Evolutionary conservation across 2,113 vertebrate species (phyloP).

Genomic region (Sinocyclocheilus anshuiensis): DNA sequence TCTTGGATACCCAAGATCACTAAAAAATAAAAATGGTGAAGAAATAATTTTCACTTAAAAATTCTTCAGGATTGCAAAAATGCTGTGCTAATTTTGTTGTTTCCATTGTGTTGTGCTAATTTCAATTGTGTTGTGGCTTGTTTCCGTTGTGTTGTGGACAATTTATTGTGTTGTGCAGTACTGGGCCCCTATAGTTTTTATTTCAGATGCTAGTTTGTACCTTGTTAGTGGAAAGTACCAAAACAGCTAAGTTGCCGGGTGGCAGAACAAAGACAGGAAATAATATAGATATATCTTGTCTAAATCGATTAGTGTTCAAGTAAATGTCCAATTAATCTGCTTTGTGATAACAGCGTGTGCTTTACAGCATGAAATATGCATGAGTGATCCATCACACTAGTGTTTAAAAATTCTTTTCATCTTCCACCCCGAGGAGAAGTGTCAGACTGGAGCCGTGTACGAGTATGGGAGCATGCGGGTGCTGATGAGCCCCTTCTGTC

Average conservation of each 20-base stretch:
- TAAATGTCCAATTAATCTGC: constrained; percentile 73
- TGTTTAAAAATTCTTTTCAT: constrained; percentile 70
- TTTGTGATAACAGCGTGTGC: constrained; percentile 64
- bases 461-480: not conserved
- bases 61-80: not conserved
- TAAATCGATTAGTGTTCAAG: constrained; percentile 70
- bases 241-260: not conserved
- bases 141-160: no score
- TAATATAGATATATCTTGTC: constrained; percentile 62
- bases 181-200: not conserved
- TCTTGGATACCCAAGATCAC: not conserved
- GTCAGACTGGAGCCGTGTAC: constrained; percentile 51
- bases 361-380: constrained; percentile 71
- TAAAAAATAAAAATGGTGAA: not conserved
- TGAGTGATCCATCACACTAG: constrained; percentile 68
- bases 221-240: not conserved
- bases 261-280: constrained; percentile 23
- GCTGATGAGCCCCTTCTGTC: constrained; percentile 34
- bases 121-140: not conserved
- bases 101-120: no score
- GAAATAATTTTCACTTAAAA: not conserved
- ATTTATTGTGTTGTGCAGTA: not conserved
- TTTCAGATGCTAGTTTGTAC: not conserved
- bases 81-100: no score
- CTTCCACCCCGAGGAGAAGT: constrained; percentile 61